Percentiles rank a stretch among this genome's conserved stretches.
Conservation (phyloP, 2,113 vertebrate species). For the Heterocephalus glaber region DNA sequence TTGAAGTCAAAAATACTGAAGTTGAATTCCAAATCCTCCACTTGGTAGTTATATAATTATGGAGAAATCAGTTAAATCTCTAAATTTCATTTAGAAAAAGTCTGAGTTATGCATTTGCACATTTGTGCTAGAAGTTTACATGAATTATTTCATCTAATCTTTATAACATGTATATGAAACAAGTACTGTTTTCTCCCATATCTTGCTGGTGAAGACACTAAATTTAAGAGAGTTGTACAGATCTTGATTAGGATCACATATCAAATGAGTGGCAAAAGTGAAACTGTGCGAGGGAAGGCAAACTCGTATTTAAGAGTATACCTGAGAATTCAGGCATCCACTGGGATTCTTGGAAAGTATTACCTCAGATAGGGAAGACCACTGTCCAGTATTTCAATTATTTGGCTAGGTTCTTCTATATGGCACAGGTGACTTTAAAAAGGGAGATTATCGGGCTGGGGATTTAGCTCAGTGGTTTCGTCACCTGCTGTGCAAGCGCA, state of each 20-base stretch:
- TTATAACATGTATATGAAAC: not conserved
- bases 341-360: not conserved
- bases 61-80: not conserved
- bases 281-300: not conserved
- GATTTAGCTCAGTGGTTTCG: too few relatives aligned
- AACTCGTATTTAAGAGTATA: not conserved
- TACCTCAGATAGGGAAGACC: not conserved
- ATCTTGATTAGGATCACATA: not conserved
- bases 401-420: not conserved
- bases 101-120: not conserved
- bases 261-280: not conserved
- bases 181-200: not conserved
- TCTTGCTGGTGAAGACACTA: not conserved
- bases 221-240: not conserved
- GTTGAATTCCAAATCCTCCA: not conserved
- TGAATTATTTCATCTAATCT: constrained; percentile 12
- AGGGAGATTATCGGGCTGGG: too few relatives aligned
- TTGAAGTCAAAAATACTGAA: not conserved
- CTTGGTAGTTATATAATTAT: not conserved
- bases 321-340: not conserved
- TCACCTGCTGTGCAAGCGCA: too few relatives aligned
- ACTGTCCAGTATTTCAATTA: not conserved
- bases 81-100: not conserved
- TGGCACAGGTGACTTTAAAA: not conserved
- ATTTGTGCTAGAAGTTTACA: not conserved